Evolutionary conservation across 2,888 invertebrate species (phyloP).

Genomic region (Formica aserva): DNA sequence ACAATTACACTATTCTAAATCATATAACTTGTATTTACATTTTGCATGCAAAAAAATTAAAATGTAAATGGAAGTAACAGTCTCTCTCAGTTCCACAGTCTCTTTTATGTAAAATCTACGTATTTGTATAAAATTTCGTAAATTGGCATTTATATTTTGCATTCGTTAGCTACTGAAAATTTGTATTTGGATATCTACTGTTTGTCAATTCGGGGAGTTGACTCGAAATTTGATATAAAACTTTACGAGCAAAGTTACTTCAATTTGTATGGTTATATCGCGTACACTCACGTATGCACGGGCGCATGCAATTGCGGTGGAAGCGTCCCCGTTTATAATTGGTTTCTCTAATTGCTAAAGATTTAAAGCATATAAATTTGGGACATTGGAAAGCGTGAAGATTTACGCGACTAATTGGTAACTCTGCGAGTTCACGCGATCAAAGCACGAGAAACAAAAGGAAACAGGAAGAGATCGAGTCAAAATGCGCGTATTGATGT

Average conservation of each 20-base stretch:
- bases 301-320: not conserved
- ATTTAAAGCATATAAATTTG: constrained; percentile 59
- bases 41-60: not conserved
- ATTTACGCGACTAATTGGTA: constrained; percentile 69
- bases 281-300: not conserved
- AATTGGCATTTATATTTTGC: not conserved
- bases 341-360: constrained; percentile 67
- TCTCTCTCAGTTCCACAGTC: not conserved
- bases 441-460: constrained; percentile 18
- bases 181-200: not conserved
- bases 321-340: constrained; percentile 70
- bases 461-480: not conserved
- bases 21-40: not conserved
- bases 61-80: not conserved
- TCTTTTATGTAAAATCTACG: not conserved
- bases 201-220: not conserved
- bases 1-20: not conserved
- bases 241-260: constrained; percentile 23
- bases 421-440: constrained; percentile 43
- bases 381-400: constrained; percentile 67
- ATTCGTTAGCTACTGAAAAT: not conserved
- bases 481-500: constrained; percentile 10
- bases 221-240: constrained; percentile 17
- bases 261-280: not conserved
- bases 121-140: not conserved